Conservation (phyloP, 2,113 vertebrate species). For the Hyla sarda region DNA sequence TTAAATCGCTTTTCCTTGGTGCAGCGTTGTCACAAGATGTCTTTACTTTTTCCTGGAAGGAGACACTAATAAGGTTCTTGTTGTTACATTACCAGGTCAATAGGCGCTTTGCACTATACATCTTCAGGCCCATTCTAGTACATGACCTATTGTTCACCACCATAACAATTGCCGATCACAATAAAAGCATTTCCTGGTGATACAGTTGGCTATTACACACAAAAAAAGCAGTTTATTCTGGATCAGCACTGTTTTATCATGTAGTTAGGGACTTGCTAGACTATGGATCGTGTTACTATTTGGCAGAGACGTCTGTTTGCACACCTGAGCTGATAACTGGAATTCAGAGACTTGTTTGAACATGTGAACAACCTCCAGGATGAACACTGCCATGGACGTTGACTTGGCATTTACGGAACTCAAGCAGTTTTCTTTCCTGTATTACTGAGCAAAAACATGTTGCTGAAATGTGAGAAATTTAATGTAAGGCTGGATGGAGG, state of each 20-base stretch:
- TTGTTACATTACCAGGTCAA: not conserved
- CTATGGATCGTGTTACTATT: not conserved
- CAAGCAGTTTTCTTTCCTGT: not conserved
- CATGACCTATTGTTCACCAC: not conserved
- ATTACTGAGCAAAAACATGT: not conserved
- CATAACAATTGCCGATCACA: not conserved
- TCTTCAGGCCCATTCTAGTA: not conserved
- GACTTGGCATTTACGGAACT: not conserved
- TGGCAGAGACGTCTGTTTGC: not conserved
- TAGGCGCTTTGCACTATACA: not conserved
- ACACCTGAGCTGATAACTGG: constrained; percentile 2
- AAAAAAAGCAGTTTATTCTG: not conserved
- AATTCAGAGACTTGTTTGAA: constrained; percentile 7
- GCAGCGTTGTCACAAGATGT: no score
- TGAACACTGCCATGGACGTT: not conserved
- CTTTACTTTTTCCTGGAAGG: no score
- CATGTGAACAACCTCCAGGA: not conserved
- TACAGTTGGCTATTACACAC: not conserved
- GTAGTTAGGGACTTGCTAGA: not conserved
- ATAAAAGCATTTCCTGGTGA: not conserved
- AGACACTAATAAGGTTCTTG: no score
- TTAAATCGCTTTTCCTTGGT: no score
- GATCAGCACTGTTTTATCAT: not conserved
- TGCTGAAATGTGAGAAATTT: not conserved
- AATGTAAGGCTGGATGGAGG: not conserved